A percentile compares a stretch with the other conserved stretches of the same genome.
phyloP scores from a whole-genome alignment of 2,888 invertebrate species.

The Parnassius glacialis region DNA sequence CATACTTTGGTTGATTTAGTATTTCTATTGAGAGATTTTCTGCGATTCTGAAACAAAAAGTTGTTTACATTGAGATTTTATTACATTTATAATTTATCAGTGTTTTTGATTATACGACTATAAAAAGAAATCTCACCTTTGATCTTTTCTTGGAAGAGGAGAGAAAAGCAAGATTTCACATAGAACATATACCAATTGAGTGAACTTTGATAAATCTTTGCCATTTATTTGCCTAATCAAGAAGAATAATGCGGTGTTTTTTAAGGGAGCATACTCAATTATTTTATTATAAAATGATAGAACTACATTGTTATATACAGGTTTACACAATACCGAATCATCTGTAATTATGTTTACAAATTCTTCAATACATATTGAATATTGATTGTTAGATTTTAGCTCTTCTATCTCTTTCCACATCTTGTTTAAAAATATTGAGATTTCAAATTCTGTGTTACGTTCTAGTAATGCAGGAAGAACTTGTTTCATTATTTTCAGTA shows the following conservation, averaged over 20 bases:
- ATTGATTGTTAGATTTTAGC: conserved; percentile 68
- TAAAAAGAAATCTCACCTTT: conserved; percentile 57
- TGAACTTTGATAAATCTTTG: conserved; percentile 39
- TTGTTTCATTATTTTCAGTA: conserved; percentile 57
- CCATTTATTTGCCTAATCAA: conserved; percentile 48
- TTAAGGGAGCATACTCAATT: conserved; percentile 59
- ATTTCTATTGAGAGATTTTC: conserved; percentile 55
- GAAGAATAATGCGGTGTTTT: conserved; percentile 55
- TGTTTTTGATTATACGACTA: neutral
- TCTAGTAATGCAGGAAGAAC: conserved; percentile 39
- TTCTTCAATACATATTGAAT: conserved; percentile 61
- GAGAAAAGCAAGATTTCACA: conserved; percentile 72
- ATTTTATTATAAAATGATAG: conserved; percentile 58
- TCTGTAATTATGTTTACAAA: conserved; percentile 61
- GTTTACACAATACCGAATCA: conserved; percentile 43
- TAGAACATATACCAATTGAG: conserved; percentile 60
- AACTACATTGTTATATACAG: conserved; percentile 54
- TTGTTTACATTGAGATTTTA: neutral
- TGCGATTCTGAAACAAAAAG: conserved; percentile 52
- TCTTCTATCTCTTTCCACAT: conserved; percentile 72
- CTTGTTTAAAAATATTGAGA: conserved; percentile 52
- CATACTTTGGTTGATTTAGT: conserved; percentile 44
- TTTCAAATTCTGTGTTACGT: conserved; percentile 41
- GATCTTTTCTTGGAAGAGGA: conserved; percentile 75
- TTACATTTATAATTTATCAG: too few species aligned